phyloP scores from a whole-genome alignment of 2,888 invertebrate species.

The Clanis bilineata region DNA sequence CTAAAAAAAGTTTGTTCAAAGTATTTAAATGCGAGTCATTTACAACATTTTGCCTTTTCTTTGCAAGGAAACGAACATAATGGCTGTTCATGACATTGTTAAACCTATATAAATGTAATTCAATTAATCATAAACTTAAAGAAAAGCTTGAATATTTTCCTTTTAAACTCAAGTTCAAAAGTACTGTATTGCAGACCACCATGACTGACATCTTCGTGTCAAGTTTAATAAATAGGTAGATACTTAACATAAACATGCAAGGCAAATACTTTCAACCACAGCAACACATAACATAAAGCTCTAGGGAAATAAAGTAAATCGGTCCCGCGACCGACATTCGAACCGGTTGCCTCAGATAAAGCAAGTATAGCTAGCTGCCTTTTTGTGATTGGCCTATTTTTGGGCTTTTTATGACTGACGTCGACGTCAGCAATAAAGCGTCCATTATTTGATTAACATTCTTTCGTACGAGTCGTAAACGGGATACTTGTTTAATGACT shows the following conservation, averaged over 20 bases:
- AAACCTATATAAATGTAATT: not conserved
- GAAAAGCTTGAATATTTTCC: not conserved
- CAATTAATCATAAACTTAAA: not conserved
- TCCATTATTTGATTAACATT: conserved; percentile 47
- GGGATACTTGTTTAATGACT: conserved; percentile 15
- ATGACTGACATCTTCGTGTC: not conserved
- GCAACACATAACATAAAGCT: conserved; percentile 42
- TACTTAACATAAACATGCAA: conserved; percentile 13
- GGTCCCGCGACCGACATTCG: conserved; percentile 54
- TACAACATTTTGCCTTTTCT: conserved; percentile 4
- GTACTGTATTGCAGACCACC: not conserved
- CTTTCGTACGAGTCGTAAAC: conserved; percentile 27
- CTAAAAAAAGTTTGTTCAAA: not conserved
- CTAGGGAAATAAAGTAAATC: conserved; percentile 59
- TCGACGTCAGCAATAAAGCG: conserved; percentile 38
- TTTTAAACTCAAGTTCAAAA: not conserved
- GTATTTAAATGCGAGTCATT: conserved; percentile 1
- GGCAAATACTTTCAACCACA: conserved; percentile 21
- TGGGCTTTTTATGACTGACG: conserved; percentile 44
- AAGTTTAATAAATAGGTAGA: not conserved
- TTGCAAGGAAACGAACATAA: not conserved
- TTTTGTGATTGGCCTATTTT: conserved; percentile 50
- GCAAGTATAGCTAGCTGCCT: conserved; percentile 24
- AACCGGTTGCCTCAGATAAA: conserved; percentile 52
- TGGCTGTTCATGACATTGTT: conserved; percentile 1